Evolutionary conservation across 2,113 vertebrate genomes (phyloP).

Genomic region (Lamprotornis superbus): DNA sequence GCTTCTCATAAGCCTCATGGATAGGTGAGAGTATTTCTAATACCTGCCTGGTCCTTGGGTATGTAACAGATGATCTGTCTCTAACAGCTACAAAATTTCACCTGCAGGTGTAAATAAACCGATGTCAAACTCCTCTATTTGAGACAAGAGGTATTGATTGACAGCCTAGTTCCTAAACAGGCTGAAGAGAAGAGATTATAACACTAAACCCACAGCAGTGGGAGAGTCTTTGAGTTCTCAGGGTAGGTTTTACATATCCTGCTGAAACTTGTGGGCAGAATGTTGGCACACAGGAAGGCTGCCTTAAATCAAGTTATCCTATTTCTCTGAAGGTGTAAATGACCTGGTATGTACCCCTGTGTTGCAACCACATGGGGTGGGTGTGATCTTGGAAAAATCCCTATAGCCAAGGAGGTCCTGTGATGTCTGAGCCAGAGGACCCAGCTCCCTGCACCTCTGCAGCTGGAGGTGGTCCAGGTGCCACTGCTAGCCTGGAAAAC

Average conservation of each 20-base stretch:
- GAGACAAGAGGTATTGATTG: background rate
- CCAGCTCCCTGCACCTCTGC: background rate
- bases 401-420: background rate
- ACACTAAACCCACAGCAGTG: background rate
- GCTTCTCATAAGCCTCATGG: background rate
- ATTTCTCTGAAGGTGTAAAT: background rate
- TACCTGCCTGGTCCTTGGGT: background rate
- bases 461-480: background rate
- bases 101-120: background rate
- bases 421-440: background rate
- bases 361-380: background rate
- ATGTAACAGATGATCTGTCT: background rate
- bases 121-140: background rate
- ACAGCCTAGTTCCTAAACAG: background rate
- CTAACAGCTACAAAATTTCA: background rate
- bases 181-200: background rate
- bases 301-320: background rate
- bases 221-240: background rate
- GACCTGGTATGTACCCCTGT: background rate
- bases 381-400: background rate
- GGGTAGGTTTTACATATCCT: background rate
- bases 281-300: background rate
- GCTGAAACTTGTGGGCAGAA: background rate
- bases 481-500: background rate
- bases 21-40: background rate